Percentiles rank a stretch among this genome's conserved stretches.
Conservation (phyloP, 1,140 invertebrate species). For the Macrocentrus cingulum region DNA sequence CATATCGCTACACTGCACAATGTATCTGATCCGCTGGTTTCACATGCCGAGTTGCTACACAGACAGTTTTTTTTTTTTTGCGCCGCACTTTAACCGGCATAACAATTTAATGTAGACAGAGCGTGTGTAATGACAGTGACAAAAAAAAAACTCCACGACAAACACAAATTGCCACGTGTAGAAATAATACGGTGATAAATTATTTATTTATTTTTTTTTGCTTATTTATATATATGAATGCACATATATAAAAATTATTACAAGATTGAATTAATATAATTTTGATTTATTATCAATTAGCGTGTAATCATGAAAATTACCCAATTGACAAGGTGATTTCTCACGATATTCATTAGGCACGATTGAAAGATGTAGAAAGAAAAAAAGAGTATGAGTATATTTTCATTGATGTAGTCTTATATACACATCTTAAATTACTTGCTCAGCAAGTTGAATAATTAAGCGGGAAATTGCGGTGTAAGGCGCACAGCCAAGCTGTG, state of each 20-base stretch:
- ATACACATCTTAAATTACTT: conserved; percentile 22
- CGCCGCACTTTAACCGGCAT: conserved; percentile 22
- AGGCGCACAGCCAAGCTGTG: conserved; percentile 11
- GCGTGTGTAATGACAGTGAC: conserved; percentile 19
- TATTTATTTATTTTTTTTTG: conserved; percentile 8
- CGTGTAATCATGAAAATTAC: conserved; percentile 1
- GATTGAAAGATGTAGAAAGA: conserved; percentile 3
- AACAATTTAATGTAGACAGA: conserved; percentile 26
- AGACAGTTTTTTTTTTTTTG: conserved; percentile 27
- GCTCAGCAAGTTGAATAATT: conserved; percentile 26
- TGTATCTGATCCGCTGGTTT: conserved; percentile 4
- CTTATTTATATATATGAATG: not conserved
- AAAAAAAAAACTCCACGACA: conserved; percentile 10
- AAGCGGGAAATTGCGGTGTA: conserved; percentile 26
- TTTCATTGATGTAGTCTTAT: conserved; percentile 19
- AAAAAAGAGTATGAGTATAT: conserved; percentile 15
- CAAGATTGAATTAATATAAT: too few species aligned
- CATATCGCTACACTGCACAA: not conserved
- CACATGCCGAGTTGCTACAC: conserved; percentile 10
- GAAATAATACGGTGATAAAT: conserved; percentile 10
- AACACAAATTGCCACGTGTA: not conserved
- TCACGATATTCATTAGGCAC: not conserved
- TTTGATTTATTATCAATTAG: conserved; percentile 8
- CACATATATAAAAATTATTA: not conserved
- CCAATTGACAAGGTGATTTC: not conserved